Conservation (phyloP, 1,140 invertebrate species). For the Drosophila nasuta region DNA sequence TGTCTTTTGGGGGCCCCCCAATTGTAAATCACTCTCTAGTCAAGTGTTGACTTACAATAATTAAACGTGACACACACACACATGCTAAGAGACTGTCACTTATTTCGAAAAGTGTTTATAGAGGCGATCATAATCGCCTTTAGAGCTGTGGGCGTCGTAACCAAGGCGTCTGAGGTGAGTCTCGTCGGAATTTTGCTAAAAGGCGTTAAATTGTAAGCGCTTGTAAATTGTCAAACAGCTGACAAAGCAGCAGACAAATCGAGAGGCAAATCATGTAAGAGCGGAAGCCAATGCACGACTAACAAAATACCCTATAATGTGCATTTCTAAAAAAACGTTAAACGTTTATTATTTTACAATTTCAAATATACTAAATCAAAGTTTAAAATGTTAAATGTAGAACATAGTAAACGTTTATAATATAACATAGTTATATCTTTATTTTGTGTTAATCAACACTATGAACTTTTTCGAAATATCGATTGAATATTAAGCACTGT, state of each 20-base stretch:
- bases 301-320: background rate
- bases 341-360: too few species aligned
- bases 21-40: slow-evolving; percentile 64
- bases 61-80: slow-evolving; percentile 55
- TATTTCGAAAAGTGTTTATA: slow-evolving; percentile 2
- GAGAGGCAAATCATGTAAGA: background rate
- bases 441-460: too few species aligned
- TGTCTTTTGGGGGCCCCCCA: slow-evolving; percentile 22
- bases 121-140: slow-evolving; percentile 28
- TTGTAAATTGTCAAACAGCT: slow-evolving; percentile 45
- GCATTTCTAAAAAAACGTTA: too few species aligned
- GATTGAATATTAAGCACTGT: too few species aligned
- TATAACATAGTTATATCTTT: too few species aligned
- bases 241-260: slow-evolving; percentile 20
- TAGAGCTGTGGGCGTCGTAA: slow-evolving; percentile 40
- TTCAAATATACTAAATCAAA: too few species aligned
- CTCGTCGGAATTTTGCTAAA: slow-evolving; percentile 29
- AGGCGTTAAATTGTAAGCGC: slow-evolving; percentile 50
- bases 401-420: too few species aligned
- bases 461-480: too few species aligned
- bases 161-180: slow-evolving; percentile 23
- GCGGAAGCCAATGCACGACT: background rate
- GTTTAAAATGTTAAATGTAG: too few species aligned
- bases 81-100: background rate
- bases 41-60: slow-evolving; percentile 73